Base-by-base conservation (phyloP, 2,888 invertebrate genomes). In the Oasisia sp. region DNA sequence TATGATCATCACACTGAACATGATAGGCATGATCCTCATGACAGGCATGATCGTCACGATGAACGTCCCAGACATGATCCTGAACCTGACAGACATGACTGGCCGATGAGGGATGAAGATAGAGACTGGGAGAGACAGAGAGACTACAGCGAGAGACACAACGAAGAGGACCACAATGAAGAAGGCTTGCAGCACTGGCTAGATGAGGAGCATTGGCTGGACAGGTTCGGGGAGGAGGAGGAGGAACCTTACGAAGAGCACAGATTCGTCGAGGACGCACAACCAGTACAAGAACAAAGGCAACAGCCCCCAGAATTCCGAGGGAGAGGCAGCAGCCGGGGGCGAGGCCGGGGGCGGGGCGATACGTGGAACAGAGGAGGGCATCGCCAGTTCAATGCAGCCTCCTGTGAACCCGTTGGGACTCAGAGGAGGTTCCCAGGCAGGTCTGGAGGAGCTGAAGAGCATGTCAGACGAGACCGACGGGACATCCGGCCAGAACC, bases 171-270 rank as follows among this genome's bases (percentile, higher is more conserved):
- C 12, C 27, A 32, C 32, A 90, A 90, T 90, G 90, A 90, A n/a
- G 74, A 90, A 90, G 32, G 32, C 32, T 90, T 90, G 90, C 90
- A 90, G 32, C 32, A 90, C 32, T 90, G 90, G 90, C n/a, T 90
- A 4, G 90, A 90, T 90, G 90, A 90, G 32, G 90, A 90, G 8
- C 90, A 90, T 90, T 90, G 90, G 90, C 32, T 90, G 32, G 90
- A 90, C 90, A 90, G 90, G 90, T 90, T 90, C 32, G 90, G 90
- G 12, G 90, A 90, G 38, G 90, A 90, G 5, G 90, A 90, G 90
- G 90, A 90, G 32, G 90, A 90, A 4, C 5, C 12, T 32, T 90
- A 32, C 8, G 90, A 90, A 90, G 90, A 32, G 32, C 32, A 90
- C 90, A 90, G 32, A 90, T 90, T 90, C 27, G 32, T 14, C 3